phyloP scores from a whole-genome alignment of 2,888 invertebrate species.

The Stramonita haemastoma region DNA sequence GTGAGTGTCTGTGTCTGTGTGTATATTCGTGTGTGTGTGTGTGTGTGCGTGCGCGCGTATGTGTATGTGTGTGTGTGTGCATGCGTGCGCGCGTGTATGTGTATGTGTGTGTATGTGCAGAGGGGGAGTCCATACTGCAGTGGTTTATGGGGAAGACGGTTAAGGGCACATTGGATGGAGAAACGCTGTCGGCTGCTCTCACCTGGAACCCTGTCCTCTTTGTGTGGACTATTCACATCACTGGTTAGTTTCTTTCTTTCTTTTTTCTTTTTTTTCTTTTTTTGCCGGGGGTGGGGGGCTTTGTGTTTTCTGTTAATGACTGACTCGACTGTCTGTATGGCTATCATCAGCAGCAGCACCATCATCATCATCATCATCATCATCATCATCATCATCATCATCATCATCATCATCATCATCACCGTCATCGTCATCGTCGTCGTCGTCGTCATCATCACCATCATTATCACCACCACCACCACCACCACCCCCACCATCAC shows the following conservation, averaged over 20 bases:
- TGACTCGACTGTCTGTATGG: no score
- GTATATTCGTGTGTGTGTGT: not conserved
- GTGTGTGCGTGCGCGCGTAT: not conserved
- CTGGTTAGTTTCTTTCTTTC: constrained; percentile 54
- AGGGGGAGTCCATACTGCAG: constrained; percentile 69
- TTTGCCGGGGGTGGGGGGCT: no score
- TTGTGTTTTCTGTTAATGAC: no score
- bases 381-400: not conserved
- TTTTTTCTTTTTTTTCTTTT: no score
- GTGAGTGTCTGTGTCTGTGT: not conserved
- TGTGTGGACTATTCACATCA: constrained; percentile 63
- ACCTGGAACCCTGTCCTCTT: constrained; percentile 55
- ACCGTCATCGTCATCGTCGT: no score
- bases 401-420: no score
- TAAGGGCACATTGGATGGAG: constrained; percentile 53
- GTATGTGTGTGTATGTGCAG: constrained; percentile 52
- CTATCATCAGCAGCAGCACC: not conserved
- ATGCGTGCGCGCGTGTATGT: not conserved
- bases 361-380: not conserved
- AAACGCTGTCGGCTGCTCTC: constrained; percentile 55
- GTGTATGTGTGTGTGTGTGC: not conserved
- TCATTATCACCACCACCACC: no score
- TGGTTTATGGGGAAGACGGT: constrained; percentile 59
- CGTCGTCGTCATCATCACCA: no score
- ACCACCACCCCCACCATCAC: no score